Evolutionary conservation across 2,888 invertebrate genomes (phyloP), one percentile per base, ranked within the genome.

Genomic region (Pomacea canaliculata): DNA sequence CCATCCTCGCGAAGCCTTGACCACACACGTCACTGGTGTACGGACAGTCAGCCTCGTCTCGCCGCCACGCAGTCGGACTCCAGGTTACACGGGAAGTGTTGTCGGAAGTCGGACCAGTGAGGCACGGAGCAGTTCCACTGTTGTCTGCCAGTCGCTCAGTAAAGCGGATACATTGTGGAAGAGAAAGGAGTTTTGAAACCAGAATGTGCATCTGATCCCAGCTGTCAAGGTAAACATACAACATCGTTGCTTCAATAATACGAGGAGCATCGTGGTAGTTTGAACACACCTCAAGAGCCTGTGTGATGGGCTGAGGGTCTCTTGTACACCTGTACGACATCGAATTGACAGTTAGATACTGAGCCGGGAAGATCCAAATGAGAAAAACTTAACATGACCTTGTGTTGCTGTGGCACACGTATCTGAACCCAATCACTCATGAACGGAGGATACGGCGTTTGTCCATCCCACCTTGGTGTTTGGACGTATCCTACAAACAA

Each of bases 41-140:
- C 46, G 48, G 19, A 62, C 71, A 71, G 10, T 9, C 5, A 48
- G 46, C 27, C 23, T 71, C 71, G 46, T 71, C 48, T 71, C 60
- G 37, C 71, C 71, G 13, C 7, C 10, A 46, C 16, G 56, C 71
- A 71, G 10, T 71, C 60, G 13, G 8, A 9, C 18, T 46, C 46
- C 46, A 71, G 62, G 56, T 71, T 71, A 48, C 71, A 71, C 8
- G 60, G 71, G 19, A 71, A 62, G 48, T 71, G 71, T 9, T 13
- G 16, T 48, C 46, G 19, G 48, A 71, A 71, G 71, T 62, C 71
- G 10, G 60, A 1, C 60, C 62, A 71, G 19, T 46, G 62, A 7
- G 62, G 71, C 19, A 71, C 60, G 46, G 71, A 71, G 19, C 71
- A 71, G 71, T 71, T 71, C 62, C 62, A 71, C 62, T 37, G 13